Percentiles rank a stretch among this genome's conserved stretches.
Evolutionary conservation across 2,797 vertebrate genomes (phyloP).

Genomic region (Neoniphon sammara): DNA sequence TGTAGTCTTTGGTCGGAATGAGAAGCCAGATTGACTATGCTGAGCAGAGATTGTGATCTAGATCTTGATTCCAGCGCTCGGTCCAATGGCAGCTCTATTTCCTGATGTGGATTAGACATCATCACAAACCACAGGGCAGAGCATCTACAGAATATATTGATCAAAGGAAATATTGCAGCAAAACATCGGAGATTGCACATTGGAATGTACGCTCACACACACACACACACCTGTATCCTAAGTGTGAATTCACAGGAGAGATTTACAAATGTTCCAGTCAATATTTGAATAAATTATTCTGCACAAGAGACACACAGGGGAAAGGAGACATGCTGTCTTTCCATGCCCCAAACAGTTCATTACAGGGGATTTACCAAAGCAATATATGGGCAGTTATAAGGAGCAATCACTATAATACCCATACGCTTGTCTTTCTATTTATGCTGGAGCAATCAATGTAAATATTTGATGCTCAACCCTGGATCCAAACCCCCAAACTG

Average conservation of each 20-base stretch:
- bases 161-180: too few species aligned
- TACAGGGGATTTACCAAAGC: slow-evolving; percentile 13
- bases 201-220: too few species aligned
- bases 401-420: background rate
- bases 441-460: background rate
- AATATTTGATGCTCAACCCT: background rate
- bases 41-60: background rate
- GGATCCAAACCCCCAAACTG: background rate
- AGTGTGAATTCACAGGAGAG: background rate
- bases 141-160: too few species aligned
- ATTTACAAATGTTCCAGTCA: too few species aligned
- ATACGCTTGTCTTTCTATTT: too few species aligned
- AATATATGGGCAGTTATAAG: background rate
- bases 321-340: background rate
- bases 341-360: slow-evolving; percentile 2
- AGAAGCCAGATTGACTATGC: background rate
- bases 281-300: too few species aligned
- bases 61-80: background rate
- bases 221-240: too few species aligned
- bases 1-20: background rate
- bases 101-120: background rate
- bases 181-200: too few species aligned
- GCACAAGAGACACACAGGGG: too few species aligned
- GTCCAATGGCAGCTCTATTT: background rate
- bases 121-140: too few species aligned